Conservation (phyloP, 2,888 invertebrate genomes). For the Cacoxenus indagator region DNA sequence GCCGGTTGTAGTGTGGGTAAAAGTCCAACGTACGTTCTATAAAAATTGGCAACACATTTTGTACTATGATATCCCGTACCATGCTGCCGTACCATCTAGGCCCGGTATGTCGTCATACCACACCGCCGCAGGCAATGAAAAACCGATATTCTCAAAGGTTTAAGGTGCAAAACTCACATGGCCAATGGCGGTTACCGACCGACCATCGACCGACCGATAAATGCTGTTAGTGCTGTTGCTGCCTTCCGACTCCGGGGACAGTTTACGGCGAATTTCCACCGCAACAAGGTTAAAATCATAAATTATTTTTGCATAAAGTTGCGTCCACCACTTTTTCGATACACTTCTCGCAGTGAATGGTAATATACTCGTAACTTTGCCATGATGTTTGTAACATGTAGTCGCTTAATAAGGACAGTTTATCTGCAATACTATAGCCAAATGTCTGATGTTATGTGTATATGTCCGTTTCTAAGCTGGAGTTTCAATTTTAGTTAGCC, state of each 20-base stretch:
- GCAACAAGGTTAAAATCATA: conserved; percentile 17
- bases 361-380: too few relatives aligned
- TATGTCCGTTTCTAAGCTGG: too few relatives aligned
- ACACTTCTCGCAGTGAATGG: background rate
- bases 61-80: background rate
- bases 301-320: conserved; percentile 15
- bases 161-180: conserved; percentile 13
- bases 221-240: too few relatives aligned
- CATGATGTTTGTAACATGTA: too few relatives aligned
- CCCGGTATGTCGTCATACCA: background rate
- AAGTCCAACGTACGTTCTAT: too few relatives aligned
- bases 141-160: conserved; percentile 5
- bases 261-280: background rate
- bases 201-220: too few relatives aligned
- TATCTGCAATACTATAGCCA: too few relatives aligned
- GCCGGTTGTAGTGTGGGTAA: too few relatives aligned
- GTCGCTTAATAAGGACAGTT: too few relatives aligned
- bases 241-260: background rate
- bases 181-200: background rate
- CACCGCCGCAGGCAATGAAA: background rate
- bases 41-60: conserved; percentile 5
- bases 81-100: too few relatives aligned
- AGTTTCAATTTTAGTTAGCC: too few relatives aligned
- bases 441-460: too few relatives aligned
- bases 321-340: background rate